Evolutionary conservation across 2,797 vertebrate genomes (phyloP).

Genomic region (Poecile montanus): DNA sequence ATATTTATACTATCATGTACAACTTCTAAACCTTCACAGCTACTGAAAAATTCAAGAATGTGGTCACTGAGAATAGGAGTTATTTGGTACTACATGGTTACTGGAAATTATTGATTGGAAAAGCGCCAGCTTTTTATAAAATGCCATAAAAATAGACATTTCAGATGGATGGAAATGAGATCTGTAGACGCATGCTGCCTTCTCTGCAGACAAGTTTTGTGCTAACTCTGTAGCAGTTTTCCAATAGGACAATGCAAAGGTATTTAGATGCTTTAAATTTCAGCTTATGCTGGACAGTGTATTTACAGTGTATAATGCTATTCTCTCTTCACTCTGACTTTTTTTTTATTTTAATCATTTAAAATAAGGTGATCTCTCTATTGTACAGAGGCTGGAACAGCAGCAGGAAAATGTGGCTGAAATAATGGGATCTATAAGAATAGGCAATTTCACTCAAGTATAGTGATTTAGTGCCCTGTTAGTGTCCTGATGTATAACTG

Average conservation of each 20-base stretch:
- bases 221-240: not conserved
- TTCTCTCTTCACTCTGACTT: not conserved
- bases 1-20: not conserved
- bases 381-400: not conserved
- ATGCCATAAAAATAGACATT: not conserved
- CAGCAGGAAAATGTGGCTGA: conserved; percentile 54
- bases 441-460: conserved; percentile 63
- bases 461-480: conserved; percentile 68
- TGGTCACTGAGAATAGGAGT: not conserved
- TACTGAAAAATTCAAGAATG: not conserved
- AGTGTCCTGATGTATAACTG: conserved; percentile 64
- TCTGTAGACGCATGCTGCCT: not conserved
- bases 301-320: not conserved
- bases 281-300: not conserved
- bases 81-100: not conserved
- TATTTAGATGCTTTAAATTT: conserved; percentile 5
- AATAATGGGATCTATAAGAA: conserved; percentile 64
- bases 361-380: not conserved
- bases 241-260: not conserved
- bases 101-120: not conserved
- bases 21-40: not conserved
- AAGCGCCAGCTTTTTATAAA: not conserved
- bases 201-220: not conserved
- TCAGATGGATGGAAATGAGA: not conserved
- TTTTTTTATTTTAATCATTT: not conserved